These are phyloP conservation scores for Uloborus diversus DNA, from an alignment of 1,140 invertebrate genomes.

Conservation along the genomic window DNA sequence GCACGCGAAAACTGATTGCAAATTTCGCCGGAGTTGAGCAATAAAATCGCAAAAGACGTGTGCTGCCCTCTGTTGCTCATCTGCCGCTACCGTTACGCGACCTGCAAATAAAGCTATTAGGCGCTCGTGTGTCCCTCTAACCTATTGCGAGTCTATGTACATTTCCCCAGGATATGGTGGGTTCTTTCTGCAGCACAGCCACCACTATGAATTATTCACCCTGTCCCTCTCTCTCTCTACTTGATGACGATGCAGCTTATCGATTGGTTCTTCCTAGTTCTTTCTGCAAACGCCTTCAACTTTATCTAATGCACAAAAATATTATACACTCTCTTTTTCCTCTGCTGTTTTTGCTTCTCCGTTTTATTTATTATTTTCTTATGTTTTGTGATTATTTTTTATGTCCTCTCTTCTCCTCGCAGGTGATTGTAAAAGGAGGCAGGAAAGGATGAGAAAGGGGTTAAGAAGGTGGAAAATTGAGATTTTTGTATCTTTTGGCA, in stretches of 20 bases:
- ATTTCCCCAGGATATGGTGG: slow-evolving; percentile 31
- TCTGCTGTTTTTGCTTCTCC: background rate
- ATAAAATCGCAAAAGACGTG: background rate
- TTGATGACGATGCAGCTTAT: slow-evolving; percentile 44
- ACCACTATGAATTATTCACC: slow-evolving; percentile 49
- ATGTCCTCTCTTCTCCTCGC: background rate
- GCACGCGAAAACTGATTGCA: background rate
- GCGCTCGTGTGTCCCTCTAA: background rate
- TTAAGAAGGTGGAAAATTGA: slow-evolving; percentile 19
- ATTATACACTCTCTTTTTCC: slow-evolving; percentile 13
- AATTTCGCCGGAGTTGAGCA: background rate
- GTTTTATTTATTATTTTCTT: slow-evolving; percentile 18
- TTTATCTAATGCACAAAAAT: slow-evolving; percentile 50
- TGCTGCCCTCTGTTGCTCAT: background rate
- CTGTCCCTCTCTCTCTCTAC: background rate
- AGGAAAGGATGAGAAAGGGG: background rate
- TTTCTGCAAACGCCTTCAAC: slow-evolving; percentile 52
- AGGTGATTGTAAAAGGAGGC: slow-evolving; percentile 3
- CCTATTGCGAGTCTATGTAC: slow-evolving; percentile 8
- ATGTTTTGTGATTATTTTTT: slow-evolving; percentile 35
- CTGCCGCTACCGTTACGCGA: background rate
- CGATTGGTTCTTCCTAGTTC: slow-evolving; percentile 36
- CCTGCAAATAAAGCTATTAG: slow-evolving; percentile 47
- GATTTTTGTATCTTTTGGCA: slow-evolving; percentile 8
- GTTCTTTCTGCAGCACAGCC: slow-evolving; percentile 19